phyloP scores from a whole-genome alignment of 2,113 vertebrate genomes.

The Grantiella picta region DNA sequence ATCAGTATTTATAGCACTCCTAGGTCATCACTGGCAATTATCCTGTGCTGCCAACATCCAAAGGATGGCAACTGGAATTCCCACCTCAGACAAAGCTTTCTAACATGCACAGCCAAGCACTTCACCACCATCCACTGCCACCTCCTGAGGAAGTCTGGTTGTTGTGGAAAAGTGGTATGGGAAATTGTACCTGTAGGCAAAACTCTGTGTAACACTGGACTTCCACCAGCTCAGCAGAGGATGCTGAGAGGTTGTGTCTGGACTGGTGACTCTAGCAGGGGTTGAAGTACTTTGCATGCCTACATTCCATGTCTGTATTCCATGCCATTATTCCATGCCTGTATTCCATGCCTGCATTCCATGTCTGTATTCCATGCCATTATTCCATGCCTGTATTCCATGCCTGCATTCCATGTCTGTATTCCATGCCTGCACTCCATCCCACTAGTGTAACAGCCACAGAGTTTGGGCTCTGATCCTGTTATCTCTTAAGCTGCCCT shows the following conservation, averaged over 20 bases:
- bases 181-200: background rate
- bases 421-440: background rate
- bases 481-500: background rate
- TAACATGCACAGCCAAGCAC: background rate
- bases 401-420: background rate
- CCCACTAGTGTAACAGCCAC: background rate
- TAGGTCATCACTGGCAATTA: background rate
- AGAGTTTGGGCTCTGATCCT: background rate
- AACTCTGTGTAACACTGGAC: background rate
- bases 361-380: fast-evolving
- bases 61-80: background rate
- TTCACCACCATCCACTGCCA: background rate
- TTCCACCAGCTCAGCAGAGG: background rate
- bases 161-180: background rate
- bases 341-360: background rate
- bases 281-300: background rate
- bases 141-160: background rate
- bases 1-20: background rate
- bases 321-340: background rate
- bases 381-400: background rate
- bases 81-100: background rate
- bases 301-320: background rate
- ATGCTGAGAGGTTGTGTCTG: background rate
- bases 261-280: background rate
- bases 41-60: background rate